phyloP scores from a whole-genome alignment of 2,797 vertebrate species.

The Mormyrus proboscirostris region DNA sequence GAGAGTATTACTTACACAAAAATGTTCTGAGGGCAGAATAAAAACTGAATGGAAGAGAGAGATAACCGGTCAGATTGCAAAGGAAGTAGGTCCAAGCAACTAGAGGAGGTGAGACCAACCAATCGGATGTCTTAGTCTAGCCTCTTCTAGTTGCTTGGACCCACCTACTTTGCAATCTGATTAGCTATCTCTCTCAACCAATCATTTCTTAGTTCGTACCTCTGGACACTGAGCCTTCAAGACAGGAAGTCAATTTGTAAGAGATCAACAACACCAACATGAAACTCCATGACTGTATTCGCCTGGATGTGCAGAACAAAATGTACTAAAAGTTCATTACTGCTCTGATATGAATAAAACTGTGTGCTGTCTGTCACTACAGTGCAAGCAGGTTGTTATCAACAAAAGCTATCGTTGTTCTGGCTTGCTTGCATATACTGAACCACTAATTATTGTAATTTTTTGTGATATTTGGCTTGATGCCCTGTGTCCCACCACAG shows the following conservation, averaged over 20 bases:
- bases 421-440: background rate
- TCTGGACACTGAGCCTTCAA: background rate
- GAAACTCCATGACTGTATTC: background rate
- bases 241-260: background rate
- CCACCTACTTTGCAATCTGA: background rate
- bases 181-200: background rate
- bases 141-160: background rate
- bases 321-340: background rate
- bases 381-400: background rate
- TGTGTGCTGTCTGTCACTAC: background rate
- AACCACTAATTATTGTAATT: background rate
- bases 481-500: too few relatives aligned
- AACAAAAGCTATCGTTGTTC: background rate
- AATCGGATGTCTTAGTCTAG: background rate
- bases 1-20: background rate
- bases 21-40: too few relatives aligned
- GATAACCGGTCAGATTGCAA: background rate
- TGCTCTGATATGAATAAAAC: background rate
- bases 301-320: background rate
- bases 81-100: background rate
- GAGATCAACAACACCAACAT: background rate
- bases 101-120: background rate
- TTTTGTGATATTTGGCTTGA: background rate
- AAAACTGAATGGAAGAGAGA: background rate
- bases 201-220: background rate